A percentile compares a stretch with the other conserved stretches of the same genome.
phyloP scores from a whole-genome alignment of 2,113 vertebrate species.

The Bettongia penicillata region DNA sequence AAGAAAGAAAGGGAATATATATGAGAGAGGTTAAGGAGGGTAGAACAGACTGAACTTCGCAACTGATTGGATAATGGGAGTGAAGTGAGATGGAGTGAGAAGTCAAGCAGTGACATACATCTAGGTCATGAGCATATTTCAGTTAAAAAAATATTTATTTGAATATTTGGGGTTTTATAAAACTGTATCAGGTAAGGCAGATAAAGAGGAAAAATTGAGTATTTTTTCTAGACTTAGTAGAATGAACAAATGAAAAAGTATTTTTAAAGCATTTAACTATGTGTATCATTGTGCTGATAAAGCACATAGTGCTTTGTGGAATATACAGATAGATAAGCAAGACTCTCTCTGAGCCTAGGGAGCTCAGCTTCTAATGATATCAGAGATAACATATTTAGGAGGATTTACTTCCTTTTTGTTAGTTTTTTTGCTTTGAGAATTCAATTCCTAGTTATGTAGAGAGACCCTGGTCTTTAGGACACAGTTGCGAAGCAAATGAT shows the following conservation, averaged over 20 bases:
- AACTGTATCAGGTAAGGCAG: neutral
- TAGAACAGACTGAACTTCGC: neutral
- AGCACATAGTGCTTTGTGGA: neutral
- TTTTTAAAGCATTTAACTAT: neutral
- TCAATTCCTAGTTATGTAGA: neutral
- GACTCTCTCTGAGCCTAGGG: neutral
- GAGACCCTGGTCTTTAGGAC: neutral
- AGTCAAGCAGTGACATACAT: neutral
- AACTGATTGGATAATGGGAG: neutral
- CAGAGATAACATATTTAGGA: no score
- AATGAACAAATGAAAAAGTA: neutral
- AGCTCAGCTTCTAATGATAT: neutral
- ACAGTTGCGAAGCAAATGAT: neutral
- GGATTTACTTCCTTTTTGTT: no score
- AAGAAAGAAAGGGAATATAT: neutral
- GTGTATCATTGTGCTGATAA: no score
- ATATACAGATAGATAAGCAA: neutral
- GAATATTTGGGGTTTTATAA: slow-evolving; percentile 37
- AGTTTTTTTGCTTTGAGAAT: neutral
- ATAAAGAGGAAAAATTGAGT: neutral
- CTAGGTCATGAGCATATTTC: neutral
- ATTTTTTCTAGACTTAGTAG: neutral
- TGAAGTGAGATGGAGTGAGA: neutral
- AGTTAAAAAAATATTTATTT: slow-evolving; percentile 34
- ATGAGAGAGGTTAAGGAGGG: neutral